Evolutionary conservation across 2,888 invertebrate genomes (phyloP).

Genomic region (Octodonta nipae): DNA sequence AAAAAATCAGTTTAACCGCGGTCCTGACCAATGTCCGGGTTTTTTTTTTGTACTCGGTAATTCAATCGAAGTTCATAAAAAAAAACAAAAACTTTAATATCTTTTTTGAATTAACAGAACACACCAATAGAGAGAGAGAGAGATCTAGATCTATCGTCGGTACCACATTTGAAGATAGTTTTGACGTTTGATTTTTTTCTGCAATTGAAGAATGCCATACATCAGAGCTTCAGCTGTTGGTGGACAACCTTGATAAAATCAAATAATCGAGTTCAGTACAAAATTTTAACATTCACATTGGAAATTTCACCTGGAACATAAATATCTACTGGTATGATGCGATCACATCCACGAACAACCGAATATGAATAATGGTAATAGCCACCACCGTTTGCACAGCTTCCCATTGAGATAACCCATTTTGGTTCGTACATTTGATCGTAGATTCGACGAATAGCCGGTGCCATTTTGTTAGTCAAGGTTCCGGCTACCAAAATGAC

Average conservation of each 20-base stretch:
- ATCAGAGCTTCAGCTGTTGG: constrained; percentile 95
- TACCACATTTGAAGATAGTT: constrained; percentile 85
- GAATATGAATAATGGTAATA: constrained; percentile 99
- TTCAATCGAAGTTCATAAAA: too few relatives aligned
- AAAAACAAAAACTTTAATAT: too few relatives aligned
- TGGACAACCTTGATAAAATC: too few relatives aligned
- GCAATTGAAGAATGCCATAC: constrained; percentile 89
- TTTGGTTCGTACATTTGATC: constrained; percentile 96
- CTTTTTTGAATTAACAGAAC: too few relatives aligned
- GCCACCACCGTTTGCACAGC: constrained; percentile 98
- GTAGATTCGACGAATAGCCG: constrained; percentile 88
- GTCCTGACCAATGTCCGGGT: too few relatives aligned
- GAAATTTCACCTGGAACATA: constrained; percentile 98
- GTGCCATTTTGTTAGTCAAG: constrained; percentile 98
- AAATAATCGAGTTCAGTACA: too few relatives aligned
- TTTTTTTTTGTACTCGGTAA: too few relatives aligned
- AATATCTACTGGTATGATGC: constrained; percentile 95
- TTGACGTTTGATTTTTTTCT: constrained; percentile 94
- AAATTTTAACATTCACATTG: too few relatives aligned
- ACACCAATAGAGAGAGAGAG: too few relatives aligned
- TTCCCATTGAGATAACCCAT: constrained; percentile 99
- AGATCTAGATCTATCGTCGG: constrained; percentile 66
- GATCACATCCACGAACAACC: constrained; percentile 94
- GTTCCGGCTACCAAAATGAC: constrained; percentile 98
- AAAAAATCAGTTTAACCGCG: too few relatives aligned